These are phyloP conservation scores for Spilosoma lubricipeda DNA, from an alignment of 2,888 invertebrate species.

Conservation along the genomic window DNA sequence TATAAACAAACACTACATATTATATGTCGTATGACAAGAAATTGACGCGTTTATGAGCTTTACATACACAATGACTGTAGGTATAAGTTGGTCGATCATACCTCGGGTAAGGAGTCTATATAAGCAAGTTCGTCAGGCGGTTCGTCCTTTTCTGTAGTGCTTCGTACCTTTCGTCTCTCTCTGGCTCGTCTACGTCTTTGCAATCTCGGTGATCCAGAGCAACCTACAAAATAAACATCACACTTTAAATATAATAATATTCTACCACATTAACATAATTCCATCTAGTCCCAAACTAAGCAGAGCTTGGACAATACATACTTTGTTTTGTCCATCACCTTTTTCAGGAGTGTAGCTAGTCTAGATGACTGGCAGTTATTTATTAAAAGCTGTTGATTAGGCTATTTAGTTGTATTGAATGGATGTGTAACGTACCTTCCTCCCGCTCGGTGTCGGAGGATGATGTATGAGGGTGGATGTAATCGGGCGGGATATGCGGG, in stretches of 20 bases:
- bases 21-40: neutral
- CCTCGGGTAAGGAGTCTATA: conserved; percentile 95
- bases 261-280: too few species aligned
- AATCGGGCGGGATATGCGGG: conserved; percentile 60
- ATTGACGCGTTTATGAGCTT: neutral
- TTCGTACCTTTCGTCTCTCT: conserved; percentile 75
- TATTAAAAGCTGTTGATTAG: too few species aligned
- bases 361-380: too few species aligned
- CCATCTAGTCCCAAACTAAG: too few species aligned
- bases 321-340: too few species aligned
- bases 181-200: conserved; percentile 90
- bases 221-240: conserved; percentile 64
- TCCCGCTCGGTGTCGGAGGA: conserved; percentile 87
- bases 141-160: conserved; percentile 77
- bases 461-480: conserved; percentile 73
- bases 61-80: neutral
- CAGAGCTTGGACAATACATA: too few species aligned
- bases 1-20: neutral
- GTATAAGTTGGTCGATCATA: conserved; percentile 60
- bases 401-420: too few species aligned
- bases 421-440: conserved; percentile 66
- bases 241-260: neutral
- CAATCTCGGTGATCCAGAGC: conserved; percentile 93
- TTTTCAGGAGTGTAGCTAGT: too few species aligned
- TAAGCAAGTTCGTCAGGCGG: conserved; percentile 91